These are phyloP conservation scores for Phalloptychus januarius DNA, from an alignment of 2,797 vertebrate species.

Conservation along the genomic window DNA sequence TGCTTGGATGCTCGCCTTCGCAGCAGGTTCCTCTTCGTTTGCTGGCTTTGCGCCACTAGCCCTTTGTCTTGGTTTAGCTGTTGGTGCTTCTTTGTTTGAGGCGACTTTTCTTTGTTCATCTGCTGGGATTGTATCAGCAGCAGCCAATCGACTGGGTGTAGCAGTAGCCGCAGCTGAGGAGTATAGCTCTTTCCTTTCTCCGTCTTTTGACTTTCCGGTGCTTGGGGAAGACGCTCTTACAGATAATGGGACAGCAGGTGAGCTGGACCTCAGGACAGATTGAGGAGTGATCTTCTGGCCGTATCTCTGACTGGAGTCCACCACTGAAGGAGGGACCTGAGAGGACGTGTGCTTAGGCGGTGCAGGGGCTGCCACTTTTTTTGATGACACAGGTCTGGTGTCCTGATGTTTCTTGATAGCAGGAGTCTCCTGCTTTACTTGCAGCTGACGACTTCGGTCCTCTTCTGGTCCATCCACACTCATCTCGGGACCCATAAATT, in stretches of 20 bases:
- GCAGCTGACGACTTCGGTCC: slow-evolving; percentile 11
- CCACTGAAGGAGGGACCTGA: slow-evolving; percentile 10
- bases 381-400: slow-evolving; percentile 47
- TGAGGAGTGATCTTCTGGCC: slow-evolving; percentile 28
- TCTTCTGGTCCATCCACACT: slow-evolving; percentile 77
- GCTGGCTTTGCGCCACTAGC: slow-evolving; percentile 44
- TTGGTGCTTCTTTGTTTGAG: slow-evolving; percentile 55
- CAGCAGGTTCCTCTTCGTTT: slow-evolving; percentile 36
- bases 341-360: slow-evolving; percentile 57
- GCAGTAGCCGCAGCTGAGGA: slow-evolving; percentile 25
- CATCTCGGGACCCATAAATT: slow-evolving; percentile 69
- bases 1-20: slow-evolving; percentile 10
- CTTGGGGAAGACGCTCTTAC: slow-evolving; percentile 17
- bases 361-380: slow-evolving; percentile 52
- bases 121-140: slow-evolving; percentile 14
- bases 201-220: slow-evolving; percentile 22
- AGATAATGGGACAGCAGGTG: slow-evolving; percentile 23
- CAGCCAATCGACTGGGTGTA: slow-evolving; percentile 32
- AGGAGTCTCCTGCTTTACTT: slow-evolving; percentile 37
- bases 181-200: slow-evolving; percentile 34
- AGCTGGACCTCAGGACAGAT: slow-evolving; percentile 33
- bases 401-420: slow-evolving; percentile 27
- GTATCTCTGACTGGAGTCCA: slow-evolving; percentile 39
- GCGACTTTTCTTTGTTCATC: slow-evolving; percentile 28
- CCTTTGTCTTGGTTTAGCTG: slow-evolving; percentile 76